A percentile compares a stretch with the other conserved stretches of the same genome.
Evolutionary conservation across 1,140 invertebrate genomes (phyloP).

Genomic region (Aricia agestis): DNA sequence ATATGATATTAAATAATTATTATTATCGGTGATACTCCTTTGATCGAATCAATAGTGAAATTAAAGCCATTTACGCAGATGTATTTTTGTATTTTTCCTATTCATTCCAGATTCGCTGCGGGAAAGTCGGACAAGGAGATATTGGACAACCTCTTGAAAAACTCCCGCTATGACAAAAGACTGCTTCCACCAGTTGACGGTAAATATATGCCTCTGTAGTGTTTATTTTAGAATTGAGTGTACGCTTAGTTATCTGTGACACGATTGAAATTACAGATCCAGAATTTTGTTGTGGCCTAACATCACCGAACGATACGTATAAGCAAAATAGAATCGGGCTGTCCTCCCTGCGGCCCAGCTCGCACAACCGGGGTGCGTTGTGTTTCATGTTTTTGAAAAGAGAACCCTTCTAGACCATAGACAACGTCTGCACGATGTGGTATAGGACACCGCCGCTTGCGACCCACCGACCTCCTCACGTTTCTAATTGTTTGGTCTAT

Average conservation of each 20-base stretch:
- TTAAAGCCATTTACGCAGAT: too few relatives aligned
- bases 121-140: conserved; percentile 94
- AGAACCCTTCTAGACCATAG: conserved; percentile 44
- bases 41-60: too few relatives aligned
- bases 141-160: conserved; percentile 87
- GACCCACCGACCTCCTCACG: neutral
- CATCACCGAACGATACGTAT: conserved; percentile 81
- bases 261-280: conserved; percentile 84
- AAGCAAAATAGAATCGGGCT: conserved; percentile 72
- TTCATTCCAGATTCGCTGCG: conserved; percentile 83
- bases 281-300: conserved; percentile 90
- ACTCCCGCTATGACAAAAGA: conserved; percentile 90
- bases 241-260: conserved; percentile 20
- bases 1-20: too few relatives aligned
- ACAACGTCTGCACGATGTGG: conserved; percentile 17
- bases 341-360: conserved; percentile 78
- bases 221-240: conserved; percentile 14
- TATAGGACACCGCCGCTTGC: conserved; percentile 19
- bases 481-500: conserved; percentile 1
- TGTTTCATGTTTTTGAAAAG: conserved; percentile 73
- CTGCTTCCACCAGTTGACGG: conserved; percentile 90
- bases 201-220: conserved; percentile 65
- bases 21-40: too few relatives aligned
- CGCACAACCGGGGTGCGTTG: conserved; percentile 81
- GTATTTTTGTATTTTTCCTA: too few relatives aligned